Evolutionary conservation across 2,888 invertebrate genomes (phyloP).

Genomic region (Melieria omissa): DNA sequence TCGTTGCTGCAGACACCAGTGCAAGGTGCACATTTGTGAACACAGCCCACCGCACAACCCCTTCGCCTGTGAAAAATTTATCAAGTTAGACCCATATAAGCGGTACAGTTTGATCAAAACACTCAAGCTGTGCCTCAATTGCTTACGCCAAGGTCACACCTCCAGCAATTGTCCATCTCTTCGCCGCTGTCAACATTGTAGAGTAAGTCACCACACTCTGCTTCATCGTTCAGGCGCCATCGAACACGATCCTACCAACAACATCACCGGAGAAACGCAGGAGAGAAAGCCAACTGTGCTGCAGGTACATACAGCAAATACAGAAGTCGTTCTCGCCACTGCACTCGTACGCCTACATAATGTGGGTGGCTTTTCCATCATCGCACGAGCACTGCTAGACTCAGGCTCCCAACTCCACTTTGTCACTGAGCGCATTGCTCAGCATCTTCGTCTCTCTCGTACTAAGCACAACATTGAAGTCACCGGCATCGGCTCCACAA

Average conservation of each 20-base stretch:
- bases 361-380: neutral
- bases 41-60: neutral
- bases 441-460: neutral
- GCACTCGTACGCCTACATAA: neutral
- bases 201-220: neutral
- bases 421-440: slow-evolving; percentile 14
- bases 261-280: neutral
- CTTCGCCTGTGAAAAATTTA: neutral
- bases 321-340: neutral
- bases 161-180: neutral
- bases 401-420: slow-evolving; percentile 4
- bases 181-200: too few relatives aligned
- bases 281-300: neutral
- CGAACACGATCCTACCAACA: neutral
- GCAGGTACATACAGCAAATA: neutral
- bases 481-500: slow-evolving; percentile 1
- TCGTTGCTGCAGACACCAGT: too few relatives aligned
- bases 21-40: neutral
- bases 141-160: neutral
- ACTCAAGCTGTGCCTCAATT: slow-evolving; percentile 6
- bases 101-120: neutral
- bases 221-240: neutral
- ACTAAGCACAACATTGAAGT: slow-evolving; percentile 1
- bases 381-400: slow-evolving; percentile 10
- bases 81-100: neutral